Percentiles rank a stretch among this genome's conserved stretches.
Evolutionary conservation across 2,797 vertebrate genomes (phyloP).

Genomic region (Bradypus variegatus): DNA sequence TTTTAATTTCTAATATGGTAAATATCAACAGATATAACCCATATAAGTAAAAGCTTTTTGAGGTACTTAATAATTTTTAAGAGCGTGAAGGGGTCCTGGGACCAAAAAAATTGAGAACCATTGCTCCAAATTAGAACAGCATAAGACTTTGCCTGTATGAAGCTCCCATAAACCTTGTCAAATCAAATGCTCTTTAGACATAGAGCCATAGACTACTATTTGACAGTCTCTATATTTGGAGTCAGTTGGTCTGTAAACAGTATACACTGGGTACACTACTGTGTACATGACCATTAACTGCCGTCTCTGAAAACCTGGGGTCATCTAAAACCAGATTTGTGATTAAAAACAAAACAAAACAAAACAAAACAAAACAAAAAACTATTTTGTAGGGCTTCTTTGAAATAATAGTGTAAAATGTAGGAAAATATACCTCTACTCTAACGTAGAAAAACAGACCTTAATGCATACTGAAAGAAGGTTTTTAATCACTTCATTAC

Average conservation of each 20-base stretch:
- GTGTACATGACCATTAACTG: background rate
- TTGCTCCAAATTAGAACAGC: background rate
- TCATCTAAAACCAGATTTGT: constrained; percentile 14
- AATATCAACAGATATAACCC: constrained; percentile 22
- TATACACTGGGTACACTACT: background rate
- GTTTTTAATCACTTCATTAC: constrained; percentile 31
- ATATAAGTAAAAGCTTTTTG: constrained; percentile 25
- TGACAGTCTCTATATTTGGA: background rate
- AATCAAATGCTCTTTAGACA: background rate
- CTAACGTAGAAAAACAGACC: background rate
- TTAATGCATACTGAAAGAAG: background rate
- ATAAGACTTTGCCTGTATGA: background rate
- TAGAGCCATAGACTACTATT: background rate
- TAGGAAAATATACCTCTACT: background rate
- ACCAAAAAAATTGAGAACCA: constrained; percentile 2
- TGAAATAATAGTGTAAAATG: constrained; percentile 42
- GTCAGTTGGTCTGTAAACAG: background rate
- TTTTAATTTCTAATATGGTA: constrained; percentile 28
- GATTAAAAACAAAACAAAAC: background rate
- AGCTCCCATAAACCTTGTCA: background rate
- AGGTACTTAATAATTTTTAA: constrained; percentile 9
- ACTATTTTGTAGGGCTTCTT: background rate
- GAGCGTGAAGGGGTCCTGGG: background rate
- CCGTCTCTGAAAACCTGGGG: background rate
- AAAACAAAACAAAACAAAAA: background rate